Evolutionary conservation across 1,140 invertebrate species (phyloP), one percentile per base, ranked within the genome.

Genomic region (Gonatopus flavifemur): DNA sequence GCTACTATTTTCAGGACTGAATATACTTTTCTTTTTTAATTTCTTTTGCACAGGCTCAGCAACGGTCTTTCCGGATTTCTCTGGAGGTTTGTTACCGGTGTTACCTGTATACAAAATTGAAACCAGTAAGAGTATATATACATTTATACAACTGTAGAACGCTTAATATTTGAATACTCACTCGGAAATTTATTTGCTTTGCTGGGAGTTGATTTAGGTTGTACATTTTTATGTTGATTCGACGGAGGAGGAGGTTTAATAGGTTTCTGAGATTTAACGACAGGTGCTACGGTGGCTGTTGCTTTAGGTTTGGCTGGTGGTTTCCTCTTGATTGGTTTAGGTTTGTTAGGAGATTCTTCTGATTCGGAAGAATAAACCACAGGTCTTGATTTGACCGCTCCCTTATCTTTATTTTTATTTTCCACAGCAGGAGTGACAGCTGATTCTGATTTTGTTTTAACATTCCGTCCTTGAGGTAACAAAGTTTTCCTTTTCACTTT

Each of bases 1-100:
- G 22, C 87, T 88, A 69, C 87, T 88, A 57, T 90, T 89, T 58
- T 90, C 88, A 1, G 88, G 88, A 55, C 88, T 90, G 58, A 90
- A 90, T 64, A 90, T 90, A 70, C 88, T 90, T 65, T 89, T 90
- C 51, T 88, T 88, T 58, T 89, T 90, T 12, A 80, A 64, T 43
- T 84, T 86, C 28, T 82, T 79, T 55, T 81, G 77, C 0, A 69
- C 65, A 42, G 74, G 69, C 72, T 80, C 66, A 8, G 49, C 57
- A 40, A 38, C 46, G 25, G 60, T 69, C 55, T 77, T 77, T 10
- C 57, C 44, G 20, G 67, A 52, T 64, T 80, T 81, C 4, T 74
- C 67, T 20, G 53, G 36, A 1, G 64, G 9, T 61, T 76, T 76
- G 12, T 46, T 35, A 37, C 57, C 62, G 5, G 53, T 33, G 43